Evolutionary conservation across 2,113 vertebrate species (phyloP).

Genomic region (Natator depressus): DNA sequence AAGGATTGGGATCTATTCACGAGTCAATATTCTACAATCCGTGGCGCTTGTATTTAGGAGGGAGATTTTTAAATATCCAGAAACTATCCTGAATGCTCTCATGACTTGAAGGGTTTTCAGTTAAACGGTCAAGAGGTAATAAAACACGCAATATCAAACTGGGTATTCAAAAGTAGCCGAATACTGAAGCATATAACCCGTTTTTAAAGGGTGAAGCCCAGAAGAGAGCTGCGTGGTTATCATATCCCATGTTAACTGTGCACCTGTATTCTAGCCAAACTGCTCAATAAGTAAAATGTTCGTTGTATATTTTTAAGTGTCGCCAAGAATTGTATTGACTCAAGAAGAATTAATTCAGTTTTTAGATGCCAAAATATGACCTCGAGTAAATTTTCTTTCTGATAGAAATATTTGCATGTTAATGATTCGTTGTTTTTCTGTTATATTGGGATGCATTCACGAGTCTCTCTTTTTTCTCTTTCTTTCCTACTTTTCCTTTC

Average conservation of each 20-base stretch:
- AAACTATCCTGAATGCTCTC: not conserved
- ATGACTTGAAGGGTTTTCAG: not conserved
- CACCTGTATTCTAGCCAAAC: not conserved
- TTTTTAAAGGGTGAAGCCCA: not conserved
- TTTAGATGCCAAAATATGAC: not conserved
- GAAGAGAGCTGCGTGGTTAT: not conserved
- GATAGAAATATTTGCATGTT: not conserved
- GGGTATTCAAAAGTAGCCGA: accelerated
- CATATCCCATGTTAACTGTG: not conserved
- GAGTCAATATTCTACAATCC: not conserved
- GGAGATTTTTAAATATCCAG: not conserved
- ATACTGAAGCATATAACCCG: not conserved
- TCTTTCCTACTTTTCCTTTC: not conserved
- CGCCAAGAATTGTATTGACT: not conserved
- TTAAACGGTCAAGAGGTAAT: not conserved
- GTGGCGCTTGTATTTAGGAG: too few species aligned
- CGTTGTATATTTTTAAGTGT: accelerated
- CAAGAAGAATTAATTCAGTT: not conserved
- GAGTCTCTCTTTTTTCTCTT: not conserved
- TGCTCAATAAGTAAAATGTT: not conserved
- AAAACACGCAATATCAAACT: not conserved
- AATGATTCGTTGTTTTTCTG: accelerated
- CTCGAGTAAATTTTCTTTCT: not conserved
- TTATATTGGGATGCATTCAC: not conserved
- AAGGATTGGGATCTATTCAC: not conserved